Percentiles rank a stretch among this genome's conserved stretches.
phyloP scores from a whole-genome alignment of 53 echinoderm and acorn worm genomes.

The Zoroaster sp. region DNA sequence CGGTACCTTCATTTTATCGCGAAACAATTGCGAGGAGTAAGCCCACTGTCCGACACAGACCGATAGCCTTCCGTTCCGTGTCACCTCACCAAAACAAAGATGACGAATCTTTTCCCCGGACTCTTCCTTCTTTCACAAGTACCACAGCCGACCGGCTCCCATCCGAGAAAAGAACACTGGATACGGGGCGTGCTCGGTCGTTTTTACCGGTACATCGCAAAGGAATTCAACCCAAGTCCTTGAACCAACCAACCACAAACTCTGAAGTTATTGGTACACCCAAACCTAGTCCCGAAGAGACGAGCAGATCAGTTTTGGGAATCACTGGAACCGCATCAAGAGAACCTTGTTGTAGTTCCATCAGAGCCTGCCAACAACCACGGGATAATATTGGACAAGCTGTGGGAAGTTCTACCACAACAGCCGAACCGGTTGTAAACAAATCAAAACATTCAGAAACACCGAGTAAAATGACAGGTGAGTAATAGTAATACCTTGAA shows the following conservation, averaged over 20 bases:
- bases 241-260: neutral
- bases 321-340: neutral
- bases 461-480: slow-evolving; percentile 22
- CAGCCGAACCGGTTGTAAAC: neutral
- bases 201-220: neutral
- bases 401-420: neutral
- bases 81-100: neutral
- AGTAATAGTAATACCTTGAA: neutral
- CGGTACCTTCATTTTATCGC: slow-evolving; percentile 5
- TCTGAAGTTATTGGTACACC: neutral
- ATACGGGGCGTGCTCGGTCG: neutral
- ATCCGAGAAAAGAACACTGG: neutral
- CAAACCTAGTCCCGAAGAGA: no score
- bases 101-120: neutral
- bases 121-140: neutral
- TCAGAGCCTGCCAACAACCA: neutral
- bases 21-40: neutral
- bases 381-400: neutral
- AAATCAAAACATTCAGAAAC: no score
- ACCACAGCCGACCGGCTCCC: neutral
- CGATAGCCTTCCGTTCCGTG: neutral
- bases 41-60: neutral
- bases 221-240: no score
- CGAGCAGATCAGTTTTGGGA: neutral
- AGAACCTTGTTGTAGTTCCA: no score